Conservation (phyloP, 2,888 invertebrate genomes). For the Heliothis peltigera region DNA sequence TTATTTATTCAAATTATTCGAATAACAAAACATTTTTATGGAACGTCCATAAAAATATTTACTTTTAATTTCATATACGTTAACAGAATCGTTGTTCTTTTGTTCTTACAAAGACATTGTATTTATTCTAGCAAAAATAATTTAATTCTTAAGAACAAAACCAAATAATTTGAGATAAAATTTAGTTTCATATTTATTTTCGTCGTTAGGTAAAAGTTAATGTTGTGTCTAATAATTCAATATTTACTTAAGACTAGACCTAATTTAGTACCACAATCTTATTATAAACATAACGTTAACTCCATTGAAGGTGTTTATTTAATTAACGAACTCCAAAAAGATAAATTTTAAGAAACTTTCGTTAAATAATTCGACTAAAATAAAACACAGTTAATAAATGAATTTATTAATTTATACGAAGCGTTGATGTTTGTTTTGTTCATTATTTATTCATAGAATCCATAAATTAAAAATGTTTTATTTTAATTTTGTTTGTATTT, state of each 20-base stretch:
- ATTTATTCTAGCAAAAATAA: conserved; percentile 1
- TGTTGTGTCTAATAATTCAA: not conserved
- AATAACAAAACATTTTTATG: no score
- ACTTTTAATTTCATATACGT: not conserved
- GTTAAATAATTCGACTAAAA: conserved; percentile 15
- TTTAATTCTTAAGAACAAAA: not conserved
- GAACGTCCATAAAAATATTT: not conserved
- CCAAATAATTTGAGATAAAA: not conserved
- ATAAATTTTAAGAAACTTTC: conserved; percentile 21
- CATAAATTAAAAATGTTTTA: conserved; percentile 4
- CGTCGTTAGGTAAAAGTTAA: conserved; percentile 3
- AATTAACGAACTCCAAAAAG: conserved; percentile 24
- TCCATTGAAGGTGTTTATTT: conserved; percentile 31
- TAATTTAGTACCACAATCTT: conserved; percentile 18
- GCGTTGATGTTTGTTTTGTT: not conserved
- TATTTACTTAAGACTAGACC: conserved; percentile 3
- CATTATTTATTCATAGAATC: conserved; percentile 28
- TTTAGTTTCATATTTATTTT: not conserved
- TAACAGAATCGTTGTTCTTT: not conserved
- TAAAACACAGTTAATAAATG: conserved; percentile 16
- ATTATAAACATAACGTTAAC: conserved; percentile 17
- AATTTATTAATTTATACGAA: conserved; percentile 10
- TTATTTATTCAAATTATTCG: not conserved
- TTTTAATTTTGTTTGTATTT: not conserved
- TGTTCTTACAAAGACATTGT: not conserved